Evolutionary conservation across 2,797 vertebrate species (phyloP).

Genomic region (Poecilia wingei): DNA sequence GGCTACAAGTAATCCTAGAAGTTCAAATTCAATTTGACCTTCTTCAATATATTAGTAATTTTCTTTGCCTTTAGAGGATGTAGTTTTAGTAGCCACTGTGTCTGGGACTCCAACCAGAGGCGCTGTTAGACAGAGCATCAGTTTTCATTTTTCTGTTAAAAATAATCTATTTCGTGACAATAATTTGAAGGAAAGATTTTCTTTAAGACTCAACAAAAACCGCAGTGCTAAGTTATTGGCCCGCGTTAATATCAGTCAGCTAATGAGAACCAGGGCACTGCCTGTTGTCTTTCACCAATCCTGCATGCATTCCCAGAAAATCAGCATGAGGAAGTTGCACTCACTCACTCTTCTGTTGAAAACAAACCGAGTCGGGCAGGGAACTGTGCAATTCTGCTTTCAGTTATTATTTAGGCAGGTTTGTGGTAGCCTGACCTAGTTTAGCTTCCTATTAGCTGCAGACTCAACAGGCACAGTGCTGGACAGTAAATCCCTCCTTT

Average conservation of each 20-base stretch:
- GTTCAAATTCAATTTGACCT: constrained; percentile 2
- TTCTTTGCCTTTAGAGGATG: constrained; percentile 17
- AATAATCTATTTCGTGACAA: constrained; percentile 17
- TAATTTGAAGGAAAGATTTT: constrained; percentile 19
- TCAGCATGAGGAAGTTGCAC: constrained; percentile 51
- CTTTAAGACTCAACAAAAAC: constrained; percentile 37
- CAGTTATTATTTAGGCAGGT: constrained; percentile 63
- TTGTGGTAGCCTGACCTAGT: constrained; percentile 66
- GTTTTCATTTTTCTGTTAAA: constrained; percentile 19
- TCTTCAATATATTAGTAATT: constrained; percentile 11
- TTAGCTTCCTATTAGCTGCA: constrained; percentile 66
- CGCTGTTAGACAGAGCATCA: constrained; percentile 12
- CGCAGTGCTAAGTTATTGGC: constrained; percentile 19
- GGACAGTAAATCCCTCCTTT: constrained; percentile 74
- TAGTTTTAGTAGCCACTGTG: constrained; percentile 1
- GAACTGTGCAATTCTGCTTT: constrained; percentile 61
- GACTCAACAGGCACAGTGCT: constrained; percentile 52
- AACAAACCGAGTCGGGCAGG: constrained; percentile 47
- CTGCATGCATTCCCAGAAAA: constrained; percentile 50
- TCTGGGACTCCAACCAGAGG: constrained; percentile 40
- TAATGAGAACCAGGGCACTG: constrained; percentile 44
- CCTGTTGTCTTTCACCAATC: constrained; percentile 22
- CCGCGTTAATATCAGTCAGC: constrained; percentile 28
- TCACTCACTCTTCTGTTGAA: constrained; percentile 45
- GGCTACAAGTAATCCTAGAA: not conserved